Evolutionary conservation across 2,888 invertebrate species (phyloP).

Genomic region (Agrilus mali): DNA sequence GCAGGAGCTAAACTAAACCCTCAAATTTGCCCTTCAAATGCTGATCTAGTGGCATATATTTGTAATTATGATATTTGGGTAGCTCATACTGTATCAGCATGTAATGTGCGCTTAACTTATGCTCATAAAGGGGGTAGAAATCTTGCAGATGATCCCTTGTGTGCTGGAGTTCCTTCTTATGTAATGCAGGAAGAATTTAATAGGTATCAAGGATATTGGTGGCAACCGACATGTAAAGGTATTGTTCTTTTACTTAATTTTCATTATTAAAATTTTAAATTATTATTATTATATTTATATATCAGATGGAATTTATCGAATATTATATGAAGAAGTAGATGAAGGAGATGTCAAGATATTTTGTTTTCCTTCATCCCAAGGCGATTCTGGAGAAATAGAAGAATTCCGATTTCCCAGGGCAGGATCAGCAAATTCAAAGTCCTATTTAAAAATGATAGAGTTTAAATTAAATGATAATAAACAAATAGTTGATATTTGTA

Average conservation of each 20-base stretch:
- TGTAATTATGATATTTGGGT: conserved; percentile 88
- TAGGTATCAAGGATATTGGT: conserved; percentile 95
- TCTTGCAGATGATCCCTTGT: conserved; percentile 70
- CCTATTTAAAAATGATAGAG: conserved; percentile 74
- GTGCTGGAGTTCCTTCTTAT: conserved; percentile 94
- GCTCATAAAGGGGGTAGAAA: conserved; percentile 54
- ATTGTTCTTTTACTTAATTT: background rate
- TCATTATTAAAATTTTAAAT: too few relatives aligned
- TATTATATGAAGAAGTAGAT: conserved; percentile 78
- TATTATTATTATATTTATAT: conserved; percentile 2
- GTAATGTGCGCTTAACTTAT: conserved; percentile 58
- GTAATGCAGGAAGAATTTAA: conserved; percentile 98
- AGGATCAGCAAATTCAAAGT: conserved; percentile 83
- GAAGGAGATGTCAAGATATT: conserved; percentile 85
- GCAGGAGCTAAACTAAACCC: conserved; percentile 65
- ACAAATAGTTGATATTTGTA: conserved; percentile 63
- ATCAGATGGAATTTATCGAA: conserved; percentile 62
- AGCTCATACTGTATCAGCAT: conserved; percentile 52
- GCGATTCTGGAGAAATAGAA: conserved; percentile 67
- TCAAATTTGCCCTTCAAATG: conserved; percentile 69
- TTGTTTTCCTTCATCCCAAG: conserved; percentile 74
- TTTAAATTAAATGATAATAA: conserved; percentile 52
- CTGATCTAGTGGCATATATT: conserved; percentile 78
- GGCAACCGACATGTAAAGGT: conserved; percentile 56
- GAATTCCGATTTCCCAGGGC: conserved; percentile 81